Conservation (phyloP, 1,140 invertebrate species). For the Ips typographus region DNA sequence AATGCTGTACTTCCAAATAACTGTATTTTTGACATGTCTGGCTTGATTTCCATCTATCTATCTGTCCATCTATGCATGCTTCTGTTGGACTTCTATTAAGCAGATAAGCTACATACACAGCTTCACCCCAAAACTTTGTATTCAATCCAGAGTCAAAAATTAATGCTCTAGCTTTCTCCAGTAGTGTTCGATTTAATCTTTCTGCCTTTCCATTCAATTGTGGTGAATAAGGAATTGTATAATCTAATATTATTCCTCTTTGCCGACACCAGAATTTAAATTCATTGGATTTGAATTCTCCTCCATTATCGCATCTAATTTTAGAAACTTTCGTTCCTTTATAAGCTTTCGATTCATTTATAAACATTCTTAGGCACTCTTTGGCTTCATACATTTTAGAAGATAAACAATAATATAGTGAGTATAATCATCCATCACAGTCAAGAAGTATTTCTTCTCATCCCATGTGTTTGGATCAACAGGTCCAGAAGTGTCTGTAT, state of each 20-base stretch:
- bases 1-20: constrained; percentile 22
- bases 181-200: constrained; percentile 47
- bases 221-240: constrained; percentile 45
- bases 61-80: constrained; percentile 38
- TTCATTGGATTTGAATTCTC: constrained; percentile 38
- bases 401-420: neutral
- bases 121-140: constrained; percentile 46
- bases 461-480: neutral
- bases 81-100: constrained; percentile 41
- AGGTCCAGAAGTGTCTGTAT: neutral
- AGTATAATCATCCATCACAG: neutral
- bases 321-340: too few relatives aligned
- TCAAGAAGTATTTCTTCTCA: neutral
- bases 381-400: neutral
- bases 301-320: constrained; percentile 26
- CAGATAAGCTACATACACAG: constrained; percentile 40
- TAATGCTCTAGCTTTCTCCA: constrained; percentile 31
- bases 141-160: constrained; percentile 38
- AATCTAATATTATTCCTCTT: constrained; percentile 35
- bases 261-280: constrained; percentile 38
- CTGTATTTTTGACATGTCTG: constrained; percentile 36
- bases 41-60: constrained; percentile 46
- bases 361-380: neutral
- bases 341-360: neutral
- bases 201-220: constrained; percentile 51